Base-by-base conservation (phyloP, 2,113 vertebrate genomes). In the Pholis gunnellus region DNA sequence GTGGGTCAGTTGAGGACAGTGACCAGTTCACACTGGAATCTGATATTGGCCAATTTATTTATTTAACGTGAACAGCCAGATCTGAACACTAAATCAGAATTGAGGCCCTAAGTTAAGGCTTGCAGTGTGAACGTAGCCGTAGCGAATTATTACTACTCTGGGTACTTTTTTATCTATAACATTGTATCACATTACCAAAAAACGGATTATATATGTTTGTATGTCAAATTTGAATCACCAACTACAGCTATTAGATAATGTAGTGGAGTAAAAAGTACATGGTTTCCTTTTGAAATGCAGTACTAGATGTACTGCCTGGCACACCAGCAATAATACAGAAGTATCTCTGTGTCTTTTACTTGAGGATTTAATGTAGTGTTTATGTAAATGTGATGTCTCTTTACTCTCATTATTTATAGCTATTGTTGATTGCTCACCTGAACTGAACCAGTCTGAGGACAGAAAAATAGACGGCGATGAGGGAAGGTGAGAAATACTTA, bases 401-500 rank as follows among this genome's bases (percentile, higher is more conserved):
- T 69, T 38, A 18, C 10, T 25, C 52, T 68, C 8, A 64, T 2
- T 13, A 14, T 46, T 18, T 14, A 52, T 13, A 50, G 31, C 18
- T 44, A 11, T 11, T 31, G 17, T 59, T 40, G 22, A 56, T 6
- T 25, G 29, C 14, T 48, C 15, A 66, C 15, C 36, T 75, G 31
- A 82, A 20, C 1, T 81, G 59, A 80, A 44, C 25, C 25, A 27
- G 22, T 42, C 8, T 40, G 6, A 75, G 50, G 17, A 60, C 9
- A n/a, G 25, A 64, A 8, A 48, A 22, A 1, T 14, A 2, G 22
- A 31, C 2, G 6, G 22, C 29, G 1, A 68, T 48, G 38, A 17
- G 22, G 72, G 72, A n/a, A 50, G 60, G 48, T n/a, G 29, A 54
- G 14, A 59, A 72, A 70, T 69, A 57, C 38, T 31, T 60, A 5